Evolutionary conservation across 2,797 vertebrate genomes (phyloP), one percentile per base, ranked within the genome.

Genomic region (Sparidentex hasta): DNA sequence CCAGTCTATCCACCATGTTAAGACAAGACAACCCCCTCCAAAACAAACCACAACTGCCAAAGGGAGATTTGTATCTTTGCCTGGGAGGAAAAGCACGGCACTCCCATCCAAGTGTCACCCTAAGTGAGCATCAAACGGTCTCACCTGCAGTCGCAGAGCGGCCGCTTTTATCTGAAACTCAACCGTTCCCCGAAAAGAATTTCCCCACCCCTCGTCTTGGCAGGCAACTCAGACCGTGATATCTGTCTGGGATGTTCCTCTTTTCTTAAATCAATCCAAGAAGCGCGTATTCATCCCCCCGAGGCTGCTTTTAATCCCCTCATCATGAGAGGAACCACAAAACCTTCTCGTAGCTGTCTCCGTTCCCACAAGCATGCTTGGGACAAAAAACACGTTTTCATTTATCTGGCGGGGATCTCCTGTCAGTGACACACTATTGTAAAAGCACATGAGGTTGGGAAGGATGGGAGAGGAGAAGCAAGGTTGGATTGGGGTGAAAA

Each of bases 51-150:
- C 86, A 90, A 78, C 88, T 85, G 88, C 85, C 88, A 86, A 87
- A 80, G 41, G 78, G 57, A 92, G 91, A 94, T 94, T 87, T 84
- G 74, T 82, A 94, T 94, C 91, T 91, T 71, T 73, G 71, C 75
- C 75, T 72, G 67, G 57, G 74, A 87, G 52, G 86, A 81, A 76
- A 86, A 81, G 50, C 66, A 55, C 68, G 74, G 64, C 64, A 23
- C 62, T 91, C 76, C 70, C 50, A 48, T 87, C 81, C 74, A 84
- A 88, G 68, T 82, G 91, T 89, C 84, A 87, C 86, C 78, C 73
- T 67, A 69, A 78, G 63, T 87, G 85, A 90, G 87, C 82, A 87
- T 93, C 84, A 92, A 91, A 85, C 68, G 11, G 69, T 79, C 83
- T 92, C 90, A 90, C 87, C 88, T 92, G 86, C 79, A 74, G 78